Conservation (phyloP, 2,797 vertebrate species). For the Manis pentadactyla region DNA sequence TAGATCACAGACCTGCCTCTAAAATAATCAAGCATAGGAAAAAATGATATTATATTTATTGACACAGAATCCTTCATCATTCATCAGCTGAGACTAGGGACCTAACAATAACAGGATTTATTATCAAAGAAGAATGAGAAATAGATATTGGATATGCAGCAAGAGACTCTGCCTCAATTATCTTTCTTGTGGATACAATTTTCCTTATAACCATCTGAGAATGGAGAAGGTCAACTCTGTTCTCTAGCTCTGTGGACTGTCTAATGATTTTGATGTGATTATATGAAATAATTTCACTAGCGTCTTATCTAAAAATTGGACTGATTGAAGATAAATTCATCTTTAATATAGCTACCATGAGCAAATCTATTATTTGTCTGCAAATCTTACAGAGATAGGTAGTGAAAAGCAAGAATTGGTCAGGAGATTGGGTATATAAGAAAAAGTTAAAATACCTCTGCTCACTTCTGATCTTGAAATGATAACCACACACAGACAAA, state of each 20-base stretch:
- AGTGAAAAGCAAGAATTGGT: background rate
- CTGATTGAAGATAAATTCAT: background rate
- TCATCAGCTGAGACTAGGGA: background rate
- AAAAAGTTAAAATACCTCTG: background rate
- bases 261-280: conserved; percentile 19
- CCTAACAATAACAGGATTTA: background rate
- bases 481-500: background rate
- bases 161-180: background rate
- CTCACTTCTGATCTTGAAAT: background rate
- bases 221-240: background rate
- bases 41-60: background rate
- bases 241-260: background rate
- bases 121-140: background rate
- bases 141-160: background rate
- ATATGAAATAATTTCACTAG: background rate
- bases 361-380: background rate
- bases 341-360: background rate
- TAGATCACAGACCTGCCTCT: background rate
- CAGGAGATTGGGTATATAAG: background rate
- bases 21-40: background rate
- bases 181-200: background rate
- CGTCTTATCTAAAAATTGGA: background rate
- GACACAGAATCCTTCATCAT: background rate
- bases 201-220: background rate
- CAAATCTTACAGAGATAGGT: background rate